These are phyloP conservation scores for Bombus fervidus DNA, from an alignment of 1,140 invertebrate species.

Conservation along the genomic window DNA sequence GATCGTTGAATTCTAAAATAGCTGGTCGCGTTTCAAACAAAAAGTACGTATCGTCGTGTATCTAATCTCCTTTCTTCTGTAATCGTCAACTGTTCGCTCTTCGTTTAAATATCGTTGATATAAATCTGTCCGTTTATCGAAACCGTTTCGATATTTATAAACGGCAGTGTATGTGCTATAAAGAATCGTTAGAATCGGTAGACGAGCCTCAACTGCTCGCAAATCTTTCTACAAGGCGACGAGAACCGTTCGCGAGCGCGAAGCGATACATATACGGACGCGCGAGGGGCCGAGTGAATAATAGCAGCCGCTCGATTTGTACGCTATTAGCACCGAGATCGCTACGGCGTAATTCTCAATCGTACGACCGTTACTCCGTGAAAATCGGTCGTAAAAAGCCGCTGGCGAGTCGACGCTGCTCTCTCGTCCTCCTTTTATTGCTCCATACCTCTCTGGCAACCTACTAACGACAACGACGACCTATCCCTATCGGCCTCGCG, in stretches of 20 bases:
- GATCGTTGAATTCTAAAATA: no score
- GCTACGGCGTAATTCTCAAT: constrained; percentile 73
- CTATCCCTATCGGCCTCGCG: constrained; percentile 58
- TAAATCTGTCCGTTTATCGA: background rate
- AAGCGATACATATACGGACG: constrained; percentile 62
- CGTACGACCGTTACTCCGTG: constrained; percentile 73
- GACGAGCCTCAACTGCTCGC: constrained; percentile 9
- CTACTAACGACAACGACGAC: constrained; percentile 63
- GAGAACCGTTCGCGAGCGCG: constrained; percentile 2
- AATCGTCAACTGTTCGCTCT: background rate
- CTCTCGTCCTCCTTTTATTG: constrained; percentile 65
- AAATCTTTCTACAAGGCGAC: constrained; percentile 1
- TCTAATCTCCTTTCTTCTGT: background rate
- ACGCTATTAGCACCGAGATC: constrained; percentile 77
- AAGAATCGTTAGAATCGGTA: constrained; percentile 15
- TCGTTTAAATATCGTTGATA: background rate
- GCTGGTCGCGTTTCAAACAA: no score
- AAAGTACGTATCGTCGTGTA: no score
- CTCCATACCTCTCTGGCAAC: constrained; percentile 72
- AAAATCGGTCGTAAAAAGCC: constrained; percentile 77
- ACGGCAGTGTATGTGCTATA: background rate
- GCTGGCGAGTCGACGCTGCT: constrained; percentile 50
- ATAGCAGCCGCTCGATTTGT: constrained; percentile 75
- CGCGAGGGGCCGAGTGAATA: constrained; percentile 61
- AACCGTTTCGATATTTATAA: constrained; percentile 14